Conservation (phyloP, 2,888 invertebrate species). For the Aleiodes testaceus region DNA sequence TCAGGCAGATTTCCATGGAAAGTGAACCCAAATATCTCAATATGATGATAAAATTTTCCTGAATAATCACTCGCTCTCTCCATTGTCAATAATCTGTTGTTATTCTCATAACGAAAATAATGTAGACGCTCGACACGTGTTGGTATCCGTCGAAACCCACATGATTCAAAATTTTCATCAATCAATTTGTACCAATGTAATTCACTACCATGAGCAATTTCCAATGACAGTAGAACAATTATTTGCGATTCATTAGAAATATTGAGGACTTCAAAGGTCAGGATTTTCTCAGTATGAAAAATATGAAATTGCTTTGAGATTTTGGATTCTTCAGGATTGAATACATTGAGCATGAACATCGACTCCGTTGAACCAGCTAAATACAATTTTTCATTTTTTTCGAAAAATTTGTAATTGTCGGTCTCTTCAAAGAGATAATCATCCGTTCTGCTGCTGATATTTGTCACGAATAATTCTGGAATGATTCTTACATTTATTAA, state of each 20-base stretch:
- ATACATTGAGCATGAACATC: slow-evolving; percentile 50
- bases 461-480: slow-evolving; percentile 56
- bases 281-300: slow-evolving; percentile 49
- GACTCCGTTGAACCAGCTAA: slow-evolving; percentile 48
- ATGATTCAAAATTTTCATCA: slow-evolving; percentile 51
- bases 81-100: slow-evolving; percentile 61
- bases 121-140: slow-evolving; percentile 58
- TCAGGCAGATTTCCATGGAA: slow-evolving; percentile 53
- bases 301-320: slow-evolving; percentile 24
- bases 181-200: slow-evolving; percentile 66
- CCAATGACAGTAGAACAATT: slow-evolving; percentile 59
- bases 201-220: slow-evolving; percentile 49
- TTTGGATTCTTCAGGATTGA: slow-evolving; percentile 43
- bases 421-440: slow-evolving; percentile 41
- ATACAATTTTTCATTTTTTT: slow-evolving; percentile 48
- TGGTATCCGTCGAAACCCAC: slow-evolving; percentile 60
- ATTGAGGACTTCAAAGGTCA: slow-evolving; percentile 55
- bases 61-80: slow-evolving; percentile 50
- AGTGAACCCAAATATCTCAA: slow-evolving; percentile 68
- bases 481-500: no score
- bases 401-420: slow-evolving; percentile 55
- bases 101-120: slow-evolving; percentile 56
- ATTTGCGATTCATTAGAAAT: slow-evolving; percentile 57
- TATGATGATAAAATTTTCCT: slow-evolving; percentile 49
- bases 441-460: slow-evolving; percentile 51